Evolutionary conservation across 2,797 vertebrate species (phyloP), one percentile per base, ranked within the genome.

Genomic region (Xenopus petersii): DNA sequence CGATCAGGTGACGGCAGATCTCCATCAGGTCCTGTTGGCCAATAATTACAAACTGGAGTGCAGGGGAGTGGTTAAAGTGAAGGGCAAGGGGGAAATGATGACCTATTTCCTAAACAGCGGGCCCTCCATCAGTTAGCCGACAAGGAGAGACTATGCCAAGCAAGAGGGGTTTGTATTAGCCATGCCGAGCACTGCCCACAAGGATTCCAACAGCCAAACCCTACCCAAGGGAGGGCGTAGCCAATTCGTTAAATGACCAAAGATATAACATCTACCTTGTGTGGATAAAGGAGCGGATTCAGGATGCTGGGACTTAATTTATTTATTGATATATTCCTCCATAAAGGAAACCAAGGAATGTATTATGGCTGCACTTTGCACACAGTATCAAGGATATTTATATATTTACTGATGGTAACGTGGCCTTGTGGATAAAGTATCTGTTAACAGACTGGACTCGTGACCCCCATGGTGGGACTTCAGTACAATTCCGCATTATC

Each of bases 31-130:
- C 21, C 91, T 99, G 85, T 94, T 86, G 79, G 95, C 94, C 83
- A 96, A 98, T 78, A 96, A 94, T 81, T 99, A 98, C 87, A 92
- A 92, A 61, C 89, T 99, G 85, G 97, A 99, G 81, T 97, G 93
- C 86, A 87, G 98, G 80, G 98, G 97, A 0, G 81, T 98, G 75
- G 97, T 99, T 80, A 99, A 98, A 62, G 98, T 99, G 71, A 99
- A 99, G 83, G 98, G 98, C 80, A 99, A 99, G 91, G 98, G 98
- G 48, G 98, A 99, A 86, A 99, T 99, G 98, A 96, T 93, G 88
- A 99, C 98, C 72, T 99, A 99, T 82, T 99, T 99, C 86, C 94
- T 99, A 84, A 99, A 93, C 10, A 87, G 89, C 67, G 98, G 97
- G 78, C 97, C 97, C 10, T 82, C 93, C 0, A 93, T 90, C 82